Base-by-base conservation (phyloP, 2,888 invertebrate species). In the Tethea ocularis region DNA sequence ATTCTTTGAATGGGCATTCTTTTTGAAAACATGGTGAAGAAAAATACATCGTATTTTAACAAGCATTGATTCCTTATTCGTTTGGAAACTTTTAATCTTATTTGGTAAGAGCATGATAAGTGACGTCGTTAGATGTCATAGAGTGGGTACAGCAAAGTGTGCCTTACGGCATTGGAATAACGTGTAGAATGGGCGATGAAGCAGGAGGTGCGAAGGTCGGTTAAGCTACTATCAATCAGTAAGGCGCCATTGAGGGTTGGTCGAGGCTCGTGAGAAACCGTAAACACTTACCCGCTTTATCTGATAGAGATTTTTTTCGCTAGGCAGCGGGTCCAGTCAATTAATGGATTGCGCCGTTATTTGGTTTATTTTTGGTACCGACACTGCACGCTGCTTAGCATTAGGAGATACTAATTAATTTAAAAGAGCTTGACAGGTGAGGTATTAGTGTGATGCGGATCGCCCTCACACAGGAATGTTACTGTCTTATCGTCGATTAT, bases 201-300 rank as follows among this genome's bases (percentile, higher is more conserved):
- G 15, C 15, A 2, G 52, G 64, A 87, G 87, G 88, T 87, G 88
- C 82, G 86, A 88, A 88, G 88, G 84, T 83, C 83, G 87, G 80
- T 77, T 78, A 74, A 83, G 83, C 85, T 87, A 87, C 88, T 91
- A 92, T 92, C 91, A 91, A 93, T 93, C 93, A 93, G 90, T 78
- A 78, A 88, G 93, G 92, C 92, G 93, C 93, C 92, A 93, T 92
- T 91, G 91, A 93, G 91, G 91, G 91, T 86, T 91, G 89, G 88
- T 77, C 86, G 82, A 83, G 85, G 83, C 83, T 88, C 90, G 91
- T 93, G 91, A 93, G 93, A 92, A 92, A 88, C 89, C 86, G 91
- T 93, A 92, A 93, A 93, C 91, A 91, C 91, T 91, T 92, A 91
- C 89, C 86, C 88, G 83, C 83, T 87, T 91, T 91, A 93, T 92